Conservation (phyloP, 2,888 invertebrate genomes). For the Drosophila tanythrix region DNA sequence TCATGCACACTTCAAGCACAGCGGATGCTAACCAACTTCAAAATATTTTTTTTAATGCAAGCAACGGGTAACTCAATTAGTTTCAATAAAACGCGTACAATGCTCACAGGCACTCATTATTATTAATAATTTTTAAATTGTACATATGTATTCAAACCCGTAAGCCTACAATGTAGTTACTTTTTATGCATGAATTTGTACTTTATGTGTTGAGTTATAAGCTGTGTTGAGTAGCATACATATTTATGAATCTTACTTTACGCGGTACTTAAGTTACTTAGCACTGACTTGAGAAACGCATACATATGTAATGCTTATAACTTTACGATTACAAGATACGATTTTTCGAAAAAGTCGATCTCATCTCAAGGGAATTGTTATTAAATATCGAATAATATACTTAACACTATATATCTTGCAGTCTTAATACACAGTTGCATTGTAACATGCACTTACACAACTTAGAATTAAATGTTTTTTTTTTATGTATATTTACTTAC, state of each 20-base stretch:
- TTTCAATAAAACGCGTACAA: constrained; percentile 17
- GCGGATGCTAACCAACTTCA: constrained; percentile 13
- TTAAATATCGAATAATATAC: background rate
- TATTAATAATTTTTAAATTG: constrained; percentile 15
- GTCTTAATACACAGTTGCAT: background rate
- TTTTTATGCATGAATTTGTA: background rate
- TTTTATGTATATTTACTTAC: constrained; percentile 41
- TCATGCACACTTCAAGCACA: background rate
- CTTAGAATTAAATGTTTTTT: background rate
- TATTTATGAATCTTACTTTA: background rate
- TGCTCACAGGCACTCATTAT: constrained; percentile 7
- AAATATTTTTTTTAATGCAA: background rate
- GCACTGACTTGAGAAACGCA: background rate
- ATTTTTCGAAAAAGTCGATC: background rate
- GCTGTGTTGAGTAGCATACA: background rate
- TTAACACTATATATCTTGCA: background rate
- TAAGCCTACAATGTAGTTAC: too few relatives aligned
- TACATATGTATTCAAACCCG: background rate
- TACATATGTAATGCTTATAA: background rate
- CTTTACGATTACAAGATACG: background rate
- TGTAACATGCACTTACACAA: background rate
- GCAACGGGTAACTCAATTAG: constrained; percentile 14
- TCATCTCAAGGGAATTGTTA: background rate
- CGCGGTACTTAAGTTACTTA: background rate
- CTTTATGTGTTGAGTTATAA: background rate